Conservation (phyloP, 2,888 invertebrate species). For the Balanococcus diminutus region DNA sequence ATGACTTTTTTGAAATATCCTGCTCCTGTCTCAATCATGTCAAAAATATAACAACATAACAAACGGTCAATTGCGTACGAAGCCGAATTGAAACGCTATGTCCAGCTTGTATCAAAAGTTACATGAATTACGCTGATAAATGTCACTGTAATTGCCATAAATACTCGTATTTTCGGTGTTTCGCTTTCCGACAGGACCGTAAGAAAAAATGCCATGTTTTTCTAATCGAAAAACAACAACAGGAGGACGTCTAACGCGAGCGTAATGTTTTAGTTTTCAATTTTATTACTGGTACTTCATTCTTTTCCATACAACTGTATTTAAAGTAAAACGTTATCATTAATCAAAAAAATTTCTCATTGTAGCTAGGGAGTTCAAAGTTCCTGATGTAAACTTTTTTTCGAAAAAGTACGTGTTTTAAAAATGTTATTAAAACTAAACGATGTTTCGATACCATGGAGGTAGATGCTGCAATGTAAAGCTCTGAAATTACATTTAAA, state of each 20-base stretch:
- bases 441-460: conserved; percentile 14
- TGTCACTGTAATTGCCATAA: neutral
- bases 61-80: too few relatives aligned
- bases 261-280: conserved; percentile 21
- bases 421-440: conserved; percentile 30
- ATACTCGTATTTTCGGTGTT: neutral
- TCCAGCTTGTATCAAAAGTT: neutral
- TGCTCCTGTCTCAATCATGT: neutral
- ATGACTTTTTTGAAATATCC: too few relatives aligned
- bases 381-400: conserved; percentile 38
- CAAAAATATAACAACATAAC: neutral
- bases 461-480: neutral
- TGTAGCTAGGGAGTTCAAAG: conserved; percentile 17
- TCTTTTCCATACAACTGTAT: conserved; percentile 13
- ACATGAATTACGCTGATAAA: neutral
- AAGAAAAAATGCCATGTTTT: neutral
- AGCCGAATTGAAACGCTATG: neutral
- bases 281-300: neutral
- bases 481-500: conserved; percentile 19
- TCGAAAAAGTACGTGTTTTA: neutral
- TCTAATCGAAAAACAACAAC: neutral
- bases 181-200: neutral
- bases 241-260: neutral
- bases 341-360: conserved; percentile 36
- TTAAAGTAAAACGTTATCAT: conserved; percentile 19